Conservation (phyloP, 1,140 invertebrate genomes). For the Psilanteris sp. region DNA sequence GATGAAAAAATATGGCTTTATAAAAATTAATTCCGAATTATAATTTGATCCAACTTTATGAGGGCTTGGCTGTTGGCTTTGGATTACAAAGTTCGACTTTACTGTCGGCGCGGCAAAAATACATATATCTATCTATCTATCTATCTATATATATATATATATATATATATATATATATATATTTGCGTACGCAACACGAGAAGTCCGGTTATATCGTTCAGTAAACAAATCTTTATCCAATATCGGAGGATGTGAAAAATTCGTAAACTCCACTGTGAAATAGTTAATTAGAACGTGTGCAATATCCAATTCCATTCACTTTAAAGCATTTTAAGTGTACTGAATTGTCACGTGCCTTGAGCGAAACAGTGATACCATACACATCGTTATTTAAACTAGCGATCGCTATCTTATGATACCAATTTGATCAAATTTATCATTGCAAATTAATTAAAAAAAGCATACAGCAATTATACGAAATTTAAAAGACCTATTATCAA, state of each 20-base stretch:
- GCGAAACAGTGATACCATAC: too few species aligned
- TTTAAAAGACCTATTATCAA: too few species aligned
- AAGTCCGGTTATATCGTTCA: neutral
- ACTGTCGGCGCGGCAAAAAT: conserved; percentile 2
- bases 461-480: too few species aligned
- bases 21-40: conserved; percentile 40
- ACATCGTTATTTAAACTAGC: too few species aligned
- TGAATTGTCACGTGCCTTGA: too few species aligned
- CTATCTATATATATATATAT: too few species aligned
- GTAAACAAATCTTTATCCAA: conserved; percentile 38
- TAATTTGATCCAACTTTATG: conserved; percentile 47
- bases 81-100: conserved; percentile 37
- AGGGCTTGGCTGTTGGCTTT: conserved; percentile 6
- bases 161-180: too few species aligned
- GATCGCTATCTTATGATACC: too few species aligned
- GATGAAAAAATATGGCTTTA: conserved; percentile 35
- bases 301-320: neutral
- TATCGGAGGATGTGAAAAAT: conserved; percentile 3
- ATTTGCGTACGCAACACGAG: neutral
- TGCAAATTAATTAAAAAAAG: too few species aligned
- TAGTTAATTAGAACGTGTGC: conserved; percentile 15
- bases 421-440: too few species aligned
- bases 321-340: neutral
- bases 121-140: too few species aligned
- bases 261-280: neutral